A percentile compares a stretch with the other conserved stretches of the same genome.
Conservation (phyloP, 2,113 vertebrate genomes). For the Aspidoscelis tigris region DNA sequence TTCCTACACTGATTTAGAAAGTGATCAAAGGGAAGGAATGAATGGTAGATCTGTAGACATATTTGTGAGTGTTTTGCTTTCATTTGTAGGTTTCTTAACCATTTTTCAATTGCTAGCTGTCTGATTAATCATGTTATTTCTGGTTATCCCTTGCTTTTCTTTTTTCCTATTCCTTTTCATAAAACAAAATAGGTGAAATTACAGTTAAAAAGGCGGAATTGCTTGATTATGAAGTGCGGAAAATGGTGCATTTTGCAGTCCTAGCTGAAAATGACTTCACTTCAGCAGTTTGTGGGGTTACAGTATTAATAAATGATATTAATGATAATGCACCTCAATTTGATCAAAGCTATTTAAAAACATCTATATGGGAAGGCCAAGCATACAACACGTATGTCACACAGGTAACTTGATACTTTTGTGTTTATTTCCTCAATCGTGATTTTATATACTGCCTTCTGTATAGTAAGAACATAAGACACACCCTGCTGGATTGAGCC, state of each 20-base stretch:
- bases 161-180: background rate
- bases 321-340: constrained; percentile 90
- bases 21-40: background rate
- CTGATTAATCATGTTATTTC: background rate
- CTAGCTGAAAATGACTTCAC: constrained; percentile 79
- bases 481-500: too few relatives aligned
- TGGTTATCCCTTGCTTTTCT: background rate
- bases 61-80: background rate
- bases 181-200: constrained; percentile 80
- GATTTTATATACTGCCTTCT: background rate
- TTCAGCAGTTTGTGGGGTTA: constrained; percentile 80
- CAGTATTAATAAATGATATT: constrained; percentile 80
- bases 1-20: constrained; percentile 14
- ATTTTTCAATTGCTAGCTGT: background rate
- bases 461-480: background rate
- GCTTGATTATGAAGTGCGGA: constrained; percentile 85
- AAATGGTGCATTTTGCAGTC: constrained; percentile 78
- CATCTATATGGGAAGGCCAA: constrained; percentile 85
- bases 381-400: constrained; percentile 76
- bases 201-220: constrained; percentile 81
- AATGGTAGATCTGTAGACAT: background rate
- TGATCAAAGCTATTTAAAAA: constrained; percentile 78
- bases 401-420: constrained; percentile 79
- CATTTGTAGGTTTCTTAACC: background rate
- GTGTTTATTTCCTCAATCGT: background rate